Evolutionary conservation across 2,888 invertebrate genomes (phyloP).

Genomic region (Diarsia mendica): DNA sequence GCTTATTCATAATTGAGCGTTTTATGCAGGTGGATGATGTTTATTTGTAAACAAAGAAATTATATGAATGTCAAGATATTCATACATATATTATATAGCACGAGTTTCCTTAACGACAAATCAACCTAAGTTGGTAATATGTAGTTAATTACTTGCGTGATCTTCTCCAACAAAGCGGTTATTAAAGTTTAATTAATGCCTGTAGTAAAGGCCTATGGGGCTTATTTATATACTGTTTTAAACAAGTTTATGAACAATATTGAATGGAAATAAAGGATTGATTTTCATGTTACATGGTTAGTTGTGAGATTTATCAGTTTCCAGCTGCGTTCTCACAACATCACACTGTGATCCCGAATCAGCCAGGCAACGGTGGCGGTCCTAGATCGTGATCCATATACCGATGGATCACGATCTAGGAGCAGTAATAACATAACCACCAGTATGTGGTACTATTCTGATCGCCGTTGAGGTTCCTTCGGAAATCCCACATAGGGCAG

Average conservation of each 20-base stretch:
- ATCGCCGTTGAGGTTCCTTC: constrained; percentile 5
- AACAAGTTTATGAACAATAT: constrained; percentile 17
- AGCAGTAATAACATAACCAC: constrained; percentile 36
- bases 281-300: background rate
- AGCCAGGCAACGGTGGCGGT: constrained; percentile 16
- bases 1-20: constrained; percentile 23
- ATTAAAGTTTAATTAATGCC: constrained; percentile 32
- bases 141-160: constrained; percentile 17
- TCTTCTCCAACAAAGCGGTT: constrained; percentile 9
- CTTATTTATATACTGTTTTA: constrained; percentile 12
- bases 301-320: constrained; percentile 6
- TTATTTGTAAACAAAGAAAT: constrained; percentile 35
- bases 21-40: constrained; percentile 36
- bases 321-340: background rate
- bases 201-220: constrained; percentile 19
- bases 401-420: constrained; percentile 39
- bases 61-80: constrained; percentile 38
- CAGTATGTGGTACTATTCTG: constrained; percentile 31
- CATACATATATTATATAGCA: constrained; percentile 1
- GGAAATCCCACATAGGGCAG: constrained; percentile 4
- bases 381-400: too few relatives aligned
- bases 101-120: background rate
- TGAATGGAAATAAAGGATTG: background rate
- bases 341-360: constrained; percentile 13
- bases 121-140: background rate